Evolutionary conservation across 1,140 invertebrate species (phyloP).

Genomic region (Rhysida immarginata): DNA sequence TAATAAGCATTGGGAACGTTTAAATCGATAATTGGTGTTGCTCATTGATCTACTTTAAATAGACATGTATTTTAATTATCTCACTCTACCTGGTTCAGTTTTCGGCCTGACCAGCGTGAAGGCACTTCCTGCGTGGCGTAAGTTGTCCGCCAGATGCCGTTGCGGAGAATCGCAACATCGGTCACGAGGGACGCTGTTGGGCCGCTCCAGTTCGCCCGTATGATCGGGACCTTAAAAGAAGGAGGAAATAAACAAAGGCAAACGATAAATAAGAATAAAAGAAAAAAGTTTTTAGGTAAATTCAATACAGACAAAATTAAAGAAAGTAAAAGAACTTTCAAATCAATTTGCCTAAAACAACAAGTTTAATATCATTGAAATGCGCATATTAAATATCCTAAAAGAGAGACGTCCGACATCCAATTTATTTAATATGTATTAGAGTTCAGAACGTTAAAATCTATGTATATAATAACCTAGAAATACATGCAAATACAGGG

Average conservation of each 20-base stretch:
- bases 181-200: background rate
- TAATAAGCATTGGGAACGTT: background rate
- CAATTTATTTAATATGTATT: no score
- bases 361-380: no score
- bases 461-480: no score
- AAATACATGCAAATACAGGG: no score
- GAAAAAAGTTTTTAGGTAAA: no score
- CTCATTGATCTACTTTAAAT: no score
- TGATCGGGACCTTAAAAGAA: background rate
- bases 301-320: background rate
- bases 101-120: slow-evolving; percentile 69
- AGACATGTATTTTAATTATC: background rate
- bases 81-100: slow-evolving; percentile 41
- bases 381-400: no score
- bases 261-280: background rate
- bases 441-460: no score
- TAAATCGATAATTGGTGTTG: background rate
- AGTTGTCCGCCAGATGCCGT: slow-evolving; percentile 34
- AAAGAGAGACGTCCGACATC: no score
- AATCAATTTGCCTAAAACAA: no score
- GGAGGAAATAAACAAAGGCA: background rate
- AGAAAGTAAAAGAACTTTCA: no score
- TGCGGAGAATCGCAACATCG: slow-evolving; percentile 3
- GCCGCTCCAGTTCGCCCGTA: background rate
- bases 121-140: slow-evolving; percentile 64